Conservation (phyloP, 1,140 invertebrate genomes). For the Andricus grossulariae region DNA sequence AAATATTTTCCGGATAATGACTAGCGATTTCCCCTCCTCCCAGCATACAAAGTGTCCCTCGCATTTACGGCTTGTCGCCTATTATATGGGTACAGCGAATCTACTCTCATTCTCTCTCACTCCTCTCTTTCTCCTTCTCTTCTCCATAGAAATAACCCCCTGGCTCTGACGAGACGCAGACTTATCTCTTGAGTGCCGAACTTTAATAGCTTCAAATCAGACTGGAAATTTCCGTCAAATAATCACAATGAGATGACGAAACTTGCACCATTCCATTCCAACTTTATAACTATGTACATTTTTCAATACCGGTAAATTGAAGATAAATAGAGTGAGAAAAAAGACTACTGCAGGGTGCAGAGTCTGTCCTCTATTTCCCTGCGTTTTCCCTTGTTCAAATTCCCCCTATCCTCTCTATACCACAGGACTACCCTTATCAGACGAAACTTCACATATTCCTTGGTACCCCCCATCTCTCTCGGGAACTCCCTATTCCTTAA, state of each 20-base stretch:
- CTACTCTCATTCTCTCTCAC: not conserved
- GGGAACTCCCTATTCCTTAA: no score
- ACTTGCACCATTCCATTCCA: no score
- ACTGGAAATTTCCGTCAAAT: not conserved
- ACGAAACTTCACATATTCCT: no score
- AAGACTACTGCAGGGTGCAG: no score
- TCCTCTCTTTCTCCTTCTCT: slow-evolving; percentile 13
- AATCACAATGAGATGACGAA: not conserved
- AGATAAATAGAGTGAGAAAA: no score
- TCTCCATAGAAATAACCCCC: slow-evolving; percentile 20
- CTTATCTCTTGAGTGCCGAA: slow-evolving; percentile 21
- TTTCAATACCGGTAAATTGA: no score
- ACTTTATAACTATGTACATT: no score
- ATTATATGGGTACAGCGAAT: slow-evolving; percentile 24
- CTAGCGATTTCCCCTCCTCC: not conserved
- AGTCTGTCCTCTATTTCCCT: no score
- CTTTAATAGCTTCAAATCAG: slow-evolving; percentile 28
- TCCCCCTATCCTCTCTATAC: no score
- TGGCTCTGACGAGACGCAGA: not conserved
- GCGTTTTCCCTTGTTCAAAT: no score
- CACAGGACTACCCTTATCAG: no score
- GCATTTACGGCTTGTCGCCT: slow-evolving; percentile 12
- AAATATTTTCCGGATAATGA: slow-evolving; percentile 21
- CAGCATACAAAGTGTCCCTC: not conserved
- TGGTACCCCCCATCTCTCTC: no score